A percentile compares a stretch with the other conserved stretches of the same genome.
Conservation (phyloP, 2,888 invertebrate genomes). For the Cheilosia variabilis region DNA sequence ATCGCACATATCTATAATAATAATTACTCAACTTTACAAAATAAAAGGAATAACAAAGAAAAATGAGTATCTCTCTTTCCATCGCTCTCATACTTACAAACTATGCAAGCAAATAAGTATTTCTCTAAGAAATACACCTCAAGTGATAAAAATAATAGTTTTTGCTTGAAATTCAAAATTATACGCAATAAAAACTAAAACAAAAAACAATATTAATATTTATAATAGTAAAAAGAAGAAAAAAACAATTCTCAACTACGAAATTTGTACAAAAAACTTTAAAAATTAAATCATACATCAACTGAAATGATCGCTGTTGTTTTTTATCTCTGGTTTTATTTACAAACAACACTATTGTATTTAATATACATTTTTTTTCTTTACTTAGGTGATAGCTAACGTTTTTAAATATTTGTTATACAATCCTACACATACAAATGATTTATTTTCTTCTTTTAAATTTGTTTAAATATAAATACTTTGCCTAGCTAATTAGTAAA, state of each 20-base stretch:
- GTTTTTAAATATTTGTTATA: conserved; percentile 1
- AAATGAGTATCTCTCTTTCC: conserved; percentile 25
- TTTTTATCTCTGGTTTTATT: neutral
- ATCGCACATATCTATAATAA: conserved; percentile 39
- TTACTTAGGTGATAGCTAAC: conserved; percentile 8
- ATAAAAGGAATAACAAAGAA: conserved; percentile 15
- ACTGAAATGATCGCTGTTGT: neutral
- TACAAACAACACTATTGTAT: conserved; percentile 22
- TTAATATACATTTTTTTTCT: conserved; percentile 10
- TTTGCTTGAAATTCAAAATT: conserved; percentile 2
- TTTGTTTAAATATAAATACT: conserved; percentile 55
- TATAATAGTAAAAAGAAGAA: neutral
- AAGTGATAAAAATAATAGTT: neutral
- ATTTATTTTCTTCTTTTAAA: conserved; percentile 18
- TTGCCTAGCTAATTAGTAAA: conserved; percentile 66
- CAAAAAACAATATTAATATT: neutral
- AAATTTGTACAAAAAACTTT: conserved; percentile 53
- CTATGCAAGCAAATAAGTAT: conserved; percentile 13
- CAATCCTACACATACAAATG: conserved; percentile 49
- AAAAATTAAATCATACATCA: conserved; percentile 14
- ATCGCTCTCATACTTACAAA: conserved; percentile 22
- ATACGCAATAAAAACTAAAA: neutral
- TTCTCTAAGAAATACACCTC: neutral
- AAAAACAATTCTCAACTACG: conserved; percentile 20
- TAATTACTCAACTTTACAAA: conserved; percentile 44